Percentiles rank a stretch among this genome's conserved stretches.
Evolutionary conservation across 2,888 invertebrate genomes (phyloP).

Genomic region (Nomada flava): DNA sequence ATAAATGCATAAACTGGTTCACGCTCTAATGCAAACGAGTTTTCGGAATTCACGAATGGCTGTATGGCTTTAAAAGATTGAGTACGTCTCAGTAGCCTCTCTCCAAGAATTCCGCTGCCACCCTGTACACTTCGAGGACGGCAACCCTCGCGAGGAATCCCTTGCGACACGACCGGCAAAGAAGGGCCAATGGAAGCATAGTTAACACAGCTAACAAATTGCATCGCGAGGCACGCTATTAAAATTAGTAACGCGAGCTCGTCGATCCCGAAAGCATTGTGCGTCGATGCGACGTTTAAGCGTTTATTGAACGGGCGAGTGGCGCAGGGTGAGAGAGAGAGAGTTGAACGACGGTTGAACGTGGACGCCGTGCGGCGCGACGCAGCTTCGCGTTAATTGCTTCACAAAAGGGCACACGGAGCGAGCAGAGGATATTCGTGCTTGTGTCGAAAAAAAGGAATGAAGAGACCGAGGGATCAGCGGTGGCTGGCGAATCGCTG

Average conservation of each 20-base stretch:
- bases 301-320: not conserved
- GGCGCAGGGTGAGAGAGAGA: not conserved
- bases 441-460: not conserved
- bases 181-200: not conserved
- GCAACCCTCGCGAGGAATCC: slow-evolving; percentile 8
- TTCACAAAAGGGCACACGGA: not conserved
- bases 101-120: slow-evolving; percentile 10
- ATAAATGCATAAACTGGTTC: no score
- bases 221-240: not conserved
- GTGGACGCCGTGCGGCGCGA: not conserved
- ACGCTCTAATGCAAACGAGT: no score
- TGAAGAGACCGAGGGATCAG: not conserved
- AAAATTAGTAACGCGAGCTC: slow-evolving; percentile 22
- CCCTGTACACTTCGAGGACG: slow-evolving; percentile 14
- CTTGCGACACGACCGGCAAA: not conserved
- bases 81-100: no score
- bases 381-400: slow-evolving; percentile 23
- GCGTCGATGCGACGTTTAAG: slow-evolving; percentile 19
- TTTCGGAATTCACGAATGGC: no score
- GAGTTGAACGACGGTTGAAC: not conserved
- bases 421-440: slow-evolving; percentile 4
- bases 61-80: not conserved
- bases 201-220: not conserved
- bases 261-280: slow-evolving; percentile 6
- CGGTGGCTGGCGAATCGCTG: not conserved